Conservation (phyloP, 92 coral and sea anemone genomes). For the Epizoanthus rinbou region DNA sequence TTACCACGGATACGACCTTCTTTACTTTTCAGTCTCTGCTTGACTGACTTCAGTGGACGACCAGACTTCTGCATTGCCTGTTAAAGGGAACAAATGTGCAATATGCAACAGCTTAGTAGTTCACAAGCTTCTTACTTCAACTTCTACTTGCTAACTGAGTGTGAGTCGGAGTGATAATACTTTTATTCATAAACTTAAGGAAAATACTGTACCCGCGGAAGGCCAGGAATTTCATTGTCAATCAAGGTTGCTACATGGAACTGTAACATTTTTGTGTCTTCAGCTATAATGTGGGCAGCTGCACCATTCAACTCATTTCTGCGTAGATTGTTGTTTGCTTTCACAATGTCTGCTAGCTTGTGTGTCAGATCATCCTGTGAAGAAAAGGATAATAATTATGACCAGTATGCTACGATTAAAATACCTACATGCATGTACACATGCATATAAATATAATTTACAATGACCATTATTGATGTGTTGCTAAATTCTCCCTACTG, state of each 20-base stretch:
- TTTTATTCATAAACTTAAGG: background rate
- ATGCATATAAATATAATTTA: background rate
- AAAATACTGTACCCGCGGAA: conserved; percentile 74
- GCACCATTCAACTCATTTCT: conserved; percentile 98
- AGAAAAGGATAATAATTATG: background rate
- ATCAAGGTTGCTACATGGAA: conserved; percentile 95
- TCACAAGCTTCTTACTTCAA: background rate
- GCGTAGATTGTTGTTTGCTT: conserved; percentile 90
- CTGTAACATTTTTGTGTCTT: conserved; percentile 95
- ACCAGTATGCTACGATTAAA: background rate
- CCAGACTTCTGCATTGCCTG: conserved; percentile 99
- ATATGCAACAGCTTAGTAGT: background rate
- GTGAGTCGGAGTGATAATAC: background rate
- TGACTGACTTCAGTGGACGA: conserved; percentile 94
- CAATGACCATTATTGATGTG: too few relatives aligned
- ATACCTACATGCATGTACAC: background rate
- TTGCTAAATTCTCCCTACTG: too few relatives aligned
- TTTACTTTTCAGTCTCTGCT: conserved; percentile 96
- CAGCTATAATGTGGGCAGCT: conserved; percentile 98
- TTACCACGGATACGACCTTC: conserved; percentile 99
- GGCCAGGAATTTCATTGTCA: conserved; percentile 99
- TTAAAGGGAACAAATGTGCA: background rate
- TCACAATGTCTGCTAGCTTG: conserved; percentile 94
- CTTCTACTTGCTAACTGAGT: background rate
- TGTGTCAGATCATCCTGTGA: conserved; percentile 97